Percentiles rank a stretch among this genome's conserved stretches.
These are phyloP conservation scores for Anaspis maculata DNA, from an alignment of 2,888 invertebrate species.

Conservation along the genomic window DNA sequence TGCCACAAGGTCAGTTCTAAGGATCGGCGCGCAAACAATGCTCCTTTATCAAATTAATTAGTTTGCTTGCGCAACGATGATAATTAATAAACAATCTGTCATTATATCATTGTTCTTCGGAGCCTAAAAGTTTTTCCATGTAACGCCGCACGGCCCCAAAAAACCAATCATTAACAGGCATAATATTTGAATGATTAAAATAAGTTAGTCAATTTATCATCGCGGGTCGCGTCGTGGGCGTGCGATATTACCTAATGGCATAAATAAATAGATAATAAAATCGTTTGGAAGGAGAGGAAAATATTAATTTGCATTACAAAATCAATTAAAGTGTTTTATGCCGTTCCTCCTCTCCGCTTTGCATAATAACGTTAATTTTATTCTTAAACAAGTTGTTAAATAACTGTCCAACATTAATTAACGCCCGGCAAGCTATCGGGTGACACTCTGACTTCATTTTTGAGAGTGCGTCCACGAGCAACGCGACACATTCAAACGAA, in stretches of 20 bases:
- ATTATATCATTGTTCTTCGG: no score
- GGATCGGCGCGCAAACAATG: no score
- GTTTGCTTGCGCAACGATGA: no score
- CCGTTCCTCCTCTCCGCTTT: constrained; percentile 10
- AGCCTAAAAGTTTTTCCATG: no score
- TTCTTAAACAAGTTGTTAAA: constrained; percentile 18
- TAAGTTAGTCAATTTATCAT: constrained; percentile 11
- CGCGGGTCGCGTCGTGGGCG: constrained; percentile 8
- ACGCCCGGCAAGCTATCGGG: constrained; percentile 9
- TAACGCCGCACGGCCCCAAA: no score
- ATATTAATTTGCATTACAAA: constrained; percentile 15
- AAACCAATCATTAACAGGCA: no score
- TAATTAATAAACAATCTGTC: no score
- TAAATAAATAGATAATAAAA: constrained; percentile 17
- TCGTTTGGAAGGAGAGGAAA: constrained; percentile 12
- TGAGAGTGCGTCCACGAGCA: constrained; percentile 7
- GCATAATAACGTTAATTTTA: constrained; percentile 18
- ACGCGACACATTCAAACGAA: constrained; percentile 7
- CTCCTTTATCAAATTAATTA: no score
- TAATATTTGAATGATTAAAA: constrained; percentile 9
- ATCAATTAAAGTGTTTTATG: constrained; percentile 17
- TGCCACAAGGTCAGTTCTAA: no score
- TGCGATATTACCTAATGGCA: constrained; percentile 11
- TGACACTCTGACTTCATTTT: constrained; percentile 8
- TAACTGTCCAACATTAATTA: constrained; percentile 18